Percentiles rank a stretch among this genome's conserved stretches.
These are phyloP conservation scores for Notocelia uddmanniana DNA, from an alignment of 2,888 invertebrate species.

Conservation along the genomic window DNA sequence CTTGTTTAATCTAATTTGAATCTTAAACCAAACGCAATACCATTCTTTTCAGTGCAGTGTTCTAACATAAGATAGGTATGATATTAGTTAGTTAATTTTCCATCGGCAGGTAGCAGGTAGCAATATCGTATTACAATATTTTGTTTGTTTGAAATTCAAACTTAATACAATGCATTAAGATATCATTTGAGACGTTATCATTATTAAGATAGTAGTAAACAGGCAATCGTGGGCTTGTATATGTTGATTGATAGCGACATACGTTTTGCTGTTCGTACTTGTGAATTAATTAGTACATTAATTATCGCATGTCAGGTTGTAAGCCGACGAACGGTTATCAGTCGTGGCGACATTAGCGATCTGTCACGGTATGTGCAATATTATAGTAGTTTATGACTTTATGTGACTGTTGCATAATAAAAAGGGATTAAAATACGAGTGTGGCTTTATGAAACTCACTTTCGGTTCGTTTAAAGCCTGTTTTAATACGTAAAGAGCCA, in stretches of 20 bases:
- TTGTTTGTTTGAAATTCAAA: neutral
- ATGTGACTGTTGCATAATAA: too few species aligned
- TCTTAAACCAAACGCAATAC: neutral
- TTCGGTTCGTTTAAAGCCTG: too few species aligned
- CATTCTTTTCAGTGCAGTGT: neutral
- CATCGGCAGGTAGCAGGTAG: constrained; percentile 51
- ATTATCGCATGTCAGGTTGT: constrained; percentile 36
- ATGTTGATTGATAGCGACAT: constrained; percentile 44
- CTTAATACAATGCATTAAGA: neutral
- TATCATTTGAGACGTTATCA: neutral
- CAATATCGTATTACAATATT: constrained; percentile 1
- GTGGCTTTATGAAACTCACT: too few species aligned
- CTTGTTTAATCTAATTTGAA: neutral
- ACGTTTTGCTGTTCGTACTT: constrained; percentile 34
- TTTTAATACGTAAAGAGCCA: too few species aligned
- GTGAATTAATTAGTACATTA: constrained; percentile 38
- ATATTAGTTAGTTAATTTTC: neutral
- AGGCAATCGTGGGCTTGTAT: constrained; percentile 47
- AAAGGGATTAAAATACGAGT: too few species aligned
- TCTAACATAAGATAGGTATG: neutral
- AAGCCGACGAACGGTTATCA: constrained; percentile 20
- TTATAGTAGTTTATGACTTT: too few species aligned
- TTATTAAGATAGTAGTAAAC: constrained; percentile 15
- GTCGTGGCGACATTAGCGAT: constrained; percentile 10
- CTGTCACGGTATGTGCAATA: constrained; percentile 14